phyloP scores from a whole-genome alignment of 1,140 invertebrate genomes.

The Euura lappo region DNA sequence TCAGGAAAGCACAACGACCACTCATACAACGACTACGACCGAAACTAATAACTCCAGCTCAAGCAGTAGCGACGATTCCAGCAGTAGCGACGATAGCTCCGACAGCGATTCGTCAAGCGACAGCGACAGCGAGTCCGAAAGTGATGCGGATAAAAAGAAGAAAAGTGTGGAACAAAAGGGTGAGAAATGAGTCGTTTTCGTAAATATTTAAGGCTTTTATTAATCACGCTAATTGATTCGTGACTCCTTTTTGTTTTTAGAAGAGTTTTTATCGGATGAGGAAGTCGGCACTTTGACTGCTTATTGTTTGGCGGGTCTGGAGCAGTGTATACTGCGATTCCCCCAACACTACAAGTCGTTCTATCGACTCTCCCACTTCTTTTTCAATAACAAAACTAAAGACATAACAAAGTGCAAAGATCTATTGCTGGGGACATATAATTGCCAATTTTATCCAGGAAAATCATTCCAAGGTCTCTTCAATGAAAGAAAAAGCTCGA shows the following conservation, averaged over 20 bases:
- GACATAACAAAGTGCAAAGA: slow-evolving; percentile 74
- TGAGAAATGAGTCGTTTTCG: slow-evolving; percentile 22
- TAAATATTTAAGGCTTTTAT: not conserved
- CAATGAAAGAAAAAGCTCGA: slow-evolving; percentile 79
- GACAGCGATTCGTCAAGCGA: slow-evolving; percentile 52
- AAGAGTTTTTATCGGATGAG: slow-evolving; percentile 50
- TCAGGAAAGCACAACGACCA: slow-evolving; percentile 56
- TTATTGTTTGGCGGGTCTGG: slow-evolving; percentile 77
- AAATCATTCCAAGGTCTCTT: slow-evolving; percentile 81
- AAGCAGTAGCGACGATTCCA: slow-evolving; percentile 53
- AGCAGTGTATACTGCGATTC: slow-evolving; percentile 84
- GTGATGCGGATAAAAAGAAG: slow-evolving; percentile 51
- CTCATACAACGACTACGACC: slow-evolving; percentile 50
- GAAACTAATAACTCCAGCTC: slow-evolving; percentile 56
- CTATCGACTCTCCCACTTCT: slow-evolving; percentile 86
- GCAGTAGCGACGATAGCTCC: slow-evolving; percentile 53
- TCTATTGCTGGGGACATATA: slow-evolving; percentile 73
- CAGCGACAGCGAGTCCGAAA: slow-evolving; percentile 55
- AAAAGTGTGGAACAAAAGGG: slow-evolving; percentile 39
- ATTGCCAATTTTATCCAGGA: slow-evolving; percentile 64
- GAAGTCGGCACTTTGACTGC: slow-evolving; percentile 54
- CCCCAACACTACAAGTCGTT: slow-evolving; percentile 93
- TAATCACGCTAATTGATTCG: slow-evolving; percentile 12
- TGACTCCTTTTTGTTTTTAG: slow-evolving; percentile 35
- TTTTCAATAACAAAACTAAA: slow-evolving; percentile 75